Percentiles rank a stretch among this genome's conserved stretches.
These are phyloP conservation scores for Gobius niger DNA, from an alignment of 2,113 vertebrate genomes.

Conservation along the genomic window DNA sequence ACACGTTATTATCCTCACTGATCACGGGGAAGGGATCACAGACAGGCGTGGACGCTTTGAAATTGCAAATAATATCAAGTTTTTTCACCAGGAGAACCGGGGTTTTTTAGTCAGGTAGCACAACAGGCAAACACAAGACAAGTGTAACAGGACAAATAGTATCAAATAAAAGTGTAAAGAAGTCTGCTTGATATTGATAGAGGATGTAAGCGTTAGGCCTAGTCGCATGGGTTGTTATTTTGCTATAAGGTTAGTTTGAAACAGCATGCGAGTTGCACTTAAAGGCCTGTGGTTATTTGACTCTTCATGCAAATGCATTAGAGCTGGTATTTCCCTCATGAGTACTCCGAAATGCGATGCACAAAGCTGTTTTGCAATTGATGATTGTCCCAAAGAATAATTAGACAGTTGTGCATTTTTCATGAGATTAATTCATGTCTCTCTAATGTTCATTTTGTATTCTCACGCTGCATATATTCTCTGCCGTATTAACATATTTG, in stretches of 20 bases:
- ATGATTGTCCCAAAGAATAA: conserved; percentile 56
- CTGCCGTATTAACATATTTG: conserved; percentile 62
- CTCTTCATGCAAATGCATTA: conserved; percentile 40
- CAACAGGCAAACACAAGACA: conserved; percentile 38
- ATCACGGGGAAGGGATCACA: conserved; percentile 1
- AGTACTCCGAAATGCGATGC: conserved; percentile 35
- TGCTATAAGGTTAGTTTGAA: conserved; percentile 31
- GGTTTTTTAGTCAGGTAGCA: conserved; percentile 25
- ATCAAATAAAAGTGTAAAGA: neutral
- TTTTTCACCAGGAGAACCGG: conserved; percentile 31
- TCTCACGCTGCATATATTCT: conserved; percentile 45
- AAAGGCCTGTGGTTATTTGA: conserved; percentile 27
- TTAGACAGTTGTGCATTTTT: conserved; percentile 67
- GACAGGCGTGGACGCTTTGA: neutral
- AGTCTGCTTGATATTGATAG: neutral
- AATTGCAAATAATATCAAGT: neutral
- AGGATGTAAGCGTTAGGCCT: conserved; percentile 3
- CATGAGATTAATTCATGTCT: conserved; percentile 64
- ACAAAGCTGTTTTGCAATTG: conserved; percentile 62
- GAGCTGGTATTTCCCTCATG: conserved; percentile 9
- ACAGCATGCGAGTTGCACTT: conserved; percentile 22
- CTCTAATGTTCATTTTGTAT: conserved; percentile 63
- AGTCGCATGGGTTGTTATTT: conserved; percentile 51
- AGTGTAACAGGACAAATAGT: no score
- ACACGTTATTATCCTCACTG: conserved; percentile 32